These are phyloP conservation scores for Platalea minor DNA, from an alignment of 2,797 vertebrate species.

Conservation along the genomic window DNA sequence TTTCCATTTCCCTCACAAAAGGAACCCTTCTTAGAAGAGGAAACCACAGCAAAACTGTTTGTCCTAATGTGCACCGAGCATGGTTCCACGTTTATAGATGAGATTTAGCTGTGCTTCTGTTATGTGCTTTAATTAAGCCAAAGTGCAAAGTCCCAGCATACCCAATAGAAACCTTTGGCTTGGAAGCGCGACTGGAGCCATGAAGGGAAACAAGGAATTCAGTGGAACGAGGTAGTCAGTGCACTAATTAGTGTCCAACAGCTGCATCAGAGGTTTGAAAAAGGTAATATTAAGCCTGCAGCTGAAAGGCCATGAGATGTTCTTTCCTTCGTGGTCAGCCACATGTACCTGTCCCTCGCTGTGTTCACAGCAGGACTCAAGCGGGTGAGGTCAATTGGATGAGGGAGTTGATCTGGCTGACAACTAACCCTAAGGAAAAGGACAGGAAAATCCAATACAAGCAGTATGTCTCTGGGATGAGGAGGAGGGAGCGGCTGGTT, in stretches of 20 bases:
- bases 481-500: background rate
- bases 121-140: background rate
- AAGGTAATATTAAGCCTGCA: background rate
- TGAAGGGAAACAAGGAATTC: background rate
- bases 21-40: background rate
- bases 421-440: background rate
- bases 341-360: rapidly evolving
- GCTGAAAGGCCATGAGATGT: background rate
- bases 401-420: background rate
- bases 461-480: background rate
- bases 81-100: background rate
- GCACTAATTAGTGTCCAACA: background rate
- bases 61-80: background rate
- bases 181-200: background rate
- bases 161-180: background rate
- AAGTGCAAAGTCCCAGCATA: background rate
- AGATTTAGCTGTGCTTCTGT: background rate
- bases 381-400: background rate
- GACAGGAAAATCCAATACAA: background rate
- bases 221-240: background rate
- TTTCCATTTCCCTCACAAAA: background rate
- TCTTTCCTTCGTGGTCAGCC: background rate
- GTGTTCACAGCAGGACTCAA: background rate
- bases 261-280: background rate
- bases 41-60: background rate